These are phyloP conservation scores for Plutella xylostella DNA, from an alignment of 2,888 invertebrate genomes.

Conservation along the genomic window DNA sequence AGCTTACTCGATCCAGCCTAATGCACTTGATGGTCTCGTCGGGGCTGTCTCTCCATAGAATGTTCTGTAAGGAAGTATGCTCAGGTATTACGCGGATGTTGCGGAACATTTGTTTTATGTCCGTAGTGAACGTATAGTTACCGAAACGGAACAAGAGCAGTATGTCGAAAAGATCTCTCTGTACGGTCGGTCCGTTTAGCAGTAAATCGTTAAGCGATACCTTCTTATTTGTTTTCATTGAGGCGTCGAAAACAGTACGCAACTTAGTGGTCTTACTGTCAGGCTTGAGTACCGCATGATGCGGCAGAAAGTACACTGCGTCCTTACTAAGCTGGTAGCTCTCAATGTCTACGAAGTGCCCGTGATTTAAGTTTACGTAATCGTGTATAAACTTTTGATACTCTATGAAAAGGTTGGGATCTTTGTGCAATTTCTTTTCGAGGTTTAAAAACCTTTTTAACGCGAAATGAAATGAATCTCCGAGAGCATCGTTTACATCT, in stretches of 20 bases:
- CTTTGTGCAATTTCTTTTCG: constrained; percentile 8
- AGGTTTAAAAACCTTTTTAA: background rate
- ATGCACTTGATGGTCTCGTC: background rate
- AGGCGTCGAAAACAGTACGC: constrained; percentile 9
- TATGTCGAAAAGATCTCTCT: constrained; percentile 17
- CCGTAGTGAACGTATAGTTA: constrained; percentile 11
- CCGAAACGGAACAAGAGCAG: constrained; percentile 14
- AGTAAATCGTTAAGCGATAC: constrained; percentile 11
- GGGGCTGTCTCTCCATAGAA: constrained; percentile 1
- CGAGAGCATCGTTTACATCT: background rate
- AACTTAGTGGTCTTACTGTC: constrained; percentile 4
- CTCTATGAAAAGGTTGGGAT: constrained; percentile 6
- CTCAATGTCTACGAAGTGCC: constrained; percentile 6
- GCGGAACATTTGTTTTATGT: constrained; percentile 19
- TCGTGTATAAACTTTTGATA: constrained; percentile 14
- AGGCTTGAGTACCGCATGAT: constrained; percentile 11
- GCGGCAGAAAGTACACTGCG: constrained; percentile 10
- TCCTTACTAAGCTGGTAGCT: constrained; percentile 6
- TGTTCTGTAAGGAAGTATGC: constrained; percentile 6
- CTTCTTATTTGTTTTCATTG: constrained; percentile 9
- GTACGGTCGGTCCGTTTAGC: constrained; percentile 12
- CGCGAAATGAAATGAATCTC: background rate
- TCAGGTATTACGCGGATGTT: constrained; percentile 6
- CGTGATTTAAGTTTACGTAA: constrained; percentile 12
- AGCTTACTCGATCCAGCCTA: background rate